Evolutionary conservation across 2,113 vertebrate genomes (phyloP), one percentile per base, ranked within the genome.

Genomic region (Tautogolabrus adspersus): DNA sequence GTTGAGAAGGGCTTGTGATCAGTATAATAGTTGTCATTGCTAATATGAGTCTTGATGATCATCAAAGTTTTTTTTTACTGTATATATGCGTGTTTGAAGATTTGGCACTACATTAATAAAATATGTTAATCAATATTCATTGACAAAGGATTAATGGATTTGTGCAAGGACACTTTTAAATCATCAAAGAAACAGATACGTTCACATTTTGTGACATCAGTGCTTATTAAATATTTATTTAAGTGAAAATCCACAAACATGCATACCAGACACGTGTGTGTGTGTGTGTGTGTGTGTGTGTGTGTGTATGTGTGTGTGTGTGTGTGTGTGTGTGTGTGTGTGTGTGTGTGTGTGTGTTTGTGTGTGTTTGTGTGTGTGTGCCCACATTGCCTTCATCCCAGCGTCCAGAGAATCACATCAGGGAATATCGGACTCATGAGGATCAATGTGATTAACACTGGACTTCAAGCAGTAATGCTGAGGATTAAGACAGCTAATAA

Each of bases 401-500:
- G 67, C 61, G 64, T 85, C 66, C 77, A 59, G 75, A 60, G 85
- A 75, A 58, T 71, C 81, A 56, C 84, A 80, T 66, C 54, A 19
- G 83, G 77, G 77, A 84, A 70, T 77, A 73, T 46, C 8, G 11
- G 75, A 77, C 85, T 74, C 83, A 75, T 9, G 49, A 86, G 79
- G 84, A 86, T 90, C 79, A 85, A 66, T 87, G 73, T 81, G 90
- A 92, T 91, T 79, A 77, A 68, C 47, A 57, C 64, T 1, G n/a
- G 44, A 77, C 71, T 70, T 87, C 72, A 87, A 75, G 78, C 70
- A 72, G 51, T 79, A 81, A 86, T 73, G 61, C 71, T 30, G 61
- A 72, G 85, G 90, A 93, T 93, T 88, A 89, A 51, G 47, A 61
- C 74, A 65, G 72, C 87, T 89, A 85, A 92, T 91, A 84, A 91